phyloP scores from a whole-genome alignment of 2,113 vertebrate species.

The Telmatochromis sp. region DNA sequence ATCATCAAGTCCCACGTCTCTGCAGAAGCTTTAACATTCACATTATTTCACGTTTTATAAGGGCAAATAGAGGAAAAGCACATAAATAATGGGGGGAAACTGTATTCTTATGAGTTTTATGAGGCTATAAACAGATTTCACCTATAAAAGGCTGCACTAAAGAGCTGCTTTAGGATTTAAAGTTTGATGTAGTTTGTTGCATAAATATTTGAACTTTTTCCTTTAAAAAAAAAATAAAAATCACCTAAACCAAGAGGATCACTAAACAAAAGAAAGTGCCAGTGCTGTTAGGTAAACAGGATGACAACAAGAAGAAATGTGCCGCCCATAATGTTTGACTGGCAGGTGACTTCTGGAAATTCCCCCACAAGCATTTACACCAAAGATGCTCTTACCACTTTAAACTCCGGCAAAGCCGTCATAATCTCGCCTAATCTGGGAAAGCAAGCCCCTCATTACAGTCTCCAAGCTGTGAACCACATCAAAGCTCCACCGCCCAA shows the following conservation, averaged over 20 bases:
- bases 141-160: neutral
- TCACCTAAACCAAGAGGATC: neutral
- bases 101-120: neutral
- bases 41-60: neutral
- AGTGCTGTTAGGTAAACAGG: neutral
- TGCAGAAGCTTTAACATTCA: neutral
- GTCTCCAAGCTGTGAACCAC: neutral
- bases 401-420: neutral
- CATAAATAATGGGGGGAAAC: neutral
- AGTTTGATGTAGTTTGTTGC: neutral
- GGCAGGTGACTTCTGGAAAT: slow-evolving; percentile 11
- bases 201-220: neutral
- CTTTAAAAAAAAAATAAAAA: neutral
- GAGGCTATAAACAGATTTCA: neutral
- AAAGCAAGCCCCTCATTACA: slow-evolving; percentile 25
- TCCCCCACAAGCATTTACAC: slow-evolving; percentile 1
- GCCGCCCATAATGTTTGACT: neutral
- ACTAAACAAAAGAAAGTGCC: neutral
- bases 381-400: slow-evolving; percentile 4
- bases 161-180: neutral
- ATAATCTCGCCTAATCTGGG: slow-evolving; percentile 22
- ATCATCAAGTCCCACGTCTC: neutral
- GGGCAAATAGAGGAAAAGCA: neutral
- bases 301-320: neutral
- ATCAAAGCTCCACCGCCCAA: slow-evolving; percentile 29